Conservation (phyloP, 2,888 invertebrate species). For the Dugesia japonica region DNA sequence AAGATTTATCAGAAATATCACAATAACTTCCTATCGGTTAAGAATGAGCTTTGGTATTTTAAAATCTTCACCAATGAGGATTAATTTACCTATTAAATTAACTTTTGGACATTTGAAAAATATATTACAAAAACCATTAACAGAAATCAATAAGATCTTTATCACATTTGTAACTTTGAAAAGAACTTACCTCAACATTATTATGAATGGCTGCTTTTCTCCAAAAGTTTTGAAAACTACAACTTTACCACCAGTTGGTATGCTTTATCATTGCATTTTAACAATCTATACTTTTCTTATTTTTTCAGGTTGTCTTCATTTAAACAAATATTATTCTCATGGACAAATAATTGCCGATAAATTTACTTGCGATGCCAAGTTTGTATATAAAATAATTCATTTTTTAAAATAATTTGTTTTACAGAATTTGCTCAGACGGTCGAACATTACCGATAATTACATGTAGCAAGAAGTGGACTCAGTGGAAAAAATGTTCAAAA, state of each 20-base stretch:
- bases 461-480: background rate
- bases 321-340: constrained; percentile 7
- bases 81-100: background rate
- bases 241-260: background rate
- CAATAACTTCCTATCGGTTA: background rate
- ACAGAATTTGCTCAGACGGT: background rate
- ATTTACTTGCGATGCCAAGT: background rate
- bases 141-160: background rate
- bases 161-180: background rate
- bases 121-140: background rate
- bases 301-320: background rate
- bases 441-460: background rate
- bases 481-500: background rate
- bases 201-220: background rate
- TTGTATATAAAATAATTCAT: too few species aligned
- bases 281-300: background rate
- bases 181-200: background rate
- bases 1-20: background rate
- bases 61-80: background rate
- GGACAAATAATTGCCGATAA: background rate
- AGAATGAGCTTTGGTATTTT: background rate
- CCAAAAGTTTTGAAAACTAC: background rate
- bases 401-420: too few species aligned
- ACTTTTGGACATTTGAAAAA: background rate
- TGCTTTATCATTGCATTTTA: background rate